Evolutionary conservation across 2,797 vertebrate genomes (phyloP).

Genomic region (Emydoidea blandingii): DNA sequence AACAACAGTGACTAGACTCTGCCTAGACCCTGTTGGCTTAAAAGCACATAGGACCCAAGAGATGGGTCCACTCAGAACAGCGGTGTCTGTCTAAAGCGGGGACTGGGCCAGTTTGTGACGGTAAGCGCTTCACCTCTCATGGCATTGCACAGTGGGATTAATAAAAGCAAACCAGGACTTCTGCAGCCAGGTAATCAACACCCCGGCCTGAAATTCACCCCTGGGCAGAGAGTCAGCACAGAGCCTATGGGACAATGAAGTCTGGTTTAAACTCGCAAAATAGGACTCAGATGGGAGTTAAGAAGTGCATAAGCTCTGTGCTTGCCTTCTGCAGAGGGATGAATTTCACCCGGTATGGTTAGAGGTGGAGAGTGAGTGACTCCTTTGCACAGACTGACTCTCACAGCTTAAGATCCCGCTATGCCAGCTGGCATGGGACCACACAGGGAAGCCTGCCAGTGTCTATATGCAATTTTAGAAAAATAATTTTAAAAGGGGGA

Average conservation of each 20-base stretch:
- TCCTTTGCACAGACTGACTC: neutral
- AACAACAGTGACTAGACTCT: neutral
- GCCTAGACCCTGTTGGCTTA: neutral
- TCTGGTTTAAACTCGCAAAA: neutral
- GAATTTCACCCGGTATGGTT: neutral
- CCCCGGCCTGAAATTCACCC: neutral
- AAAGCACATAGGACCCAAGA: neutral
- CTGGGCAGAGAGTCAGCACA: neutral
- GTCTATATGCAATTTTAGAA: neutral
- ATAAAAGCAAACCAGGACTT: neutral
- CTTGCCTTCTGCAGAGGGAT: neutral
- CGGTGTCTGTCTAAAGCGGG: neutral
- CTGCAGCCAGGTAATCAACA: neutral
- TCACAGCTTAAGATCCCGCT: neutral
- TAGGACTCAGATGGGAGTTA: neutral
- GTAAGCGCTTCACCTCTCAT: neutral
- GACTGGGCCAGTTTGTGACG: neutral
- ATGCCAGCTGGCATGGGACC: neutral
- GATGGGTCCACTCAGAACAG: neutral
- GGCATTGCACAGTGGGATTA: neutral
- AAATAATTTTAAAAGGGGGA: neutral
- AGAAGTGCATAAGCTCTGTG: neutral
- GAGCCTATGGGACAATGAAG: neutral
- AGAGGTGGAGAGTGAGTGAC: neutral
- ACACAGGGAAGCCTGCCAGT: neutral